These are phyloP conservation scores for Corythoichthys haematopterus DNA, from an alignment of 2,113 vertebrate species.

Conservation along the genomic window DNA sequence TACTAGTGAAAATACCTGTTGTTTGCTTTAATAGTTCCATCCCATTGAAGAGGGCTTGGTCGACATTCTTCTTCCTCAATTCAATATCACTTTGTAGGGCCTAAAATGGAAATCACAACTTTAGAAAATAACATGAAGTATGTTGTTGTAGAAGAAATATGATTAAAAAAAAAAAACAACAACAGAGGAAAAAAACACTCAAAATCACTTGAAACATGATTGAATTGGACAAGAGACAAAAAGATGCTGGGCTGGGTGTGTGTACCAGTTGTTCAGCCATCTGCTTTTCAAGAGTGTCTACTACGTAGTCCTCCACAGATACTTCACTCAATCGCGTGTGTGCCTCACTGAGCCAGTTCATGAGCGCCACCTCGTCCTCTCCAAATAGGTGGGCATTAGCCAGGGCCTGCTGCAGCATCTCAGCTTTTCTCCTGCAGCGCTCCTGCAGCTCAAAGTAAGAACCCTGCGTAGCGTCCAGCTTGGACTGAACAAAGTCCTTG, in stretches of 20 bases:
- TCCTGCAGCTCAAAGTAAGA: slow-evolving; percentile 90
- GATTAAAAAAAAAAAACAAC: neutral
- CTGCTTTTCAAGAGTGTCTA: slow-evolving; percentile 81
- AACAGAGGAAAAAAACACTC: neutral
- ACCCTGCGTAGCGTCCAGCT: slow-evolving; percentile 83
- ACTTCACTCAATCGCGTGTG: slow-evolving; percentile 80
- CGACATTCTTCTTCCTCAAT: slow-evolving; percentile 84
- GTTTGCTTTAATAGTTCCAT: slow-evolving; percentile 94
- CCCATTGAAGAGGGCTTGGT: slow-evolving; percentile 88
- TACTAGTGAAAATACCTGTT: slow-evolving; percentile 75
- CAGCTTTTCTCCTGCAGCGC: slow-evolving; percentile 81
- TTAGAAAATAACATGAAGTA: slow-evolving; percentile 11
- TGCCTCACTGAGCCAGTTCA: slow-evolving; percentile 93
- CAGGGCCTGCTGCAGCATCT: slow-evolving; percentile 88
- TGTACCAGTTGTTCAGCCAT: slow-evolving; percentile 88
- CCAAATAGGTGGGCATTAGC: slow-evolving; percentile 94
- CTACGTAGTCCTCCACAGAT: slow-evolving; percentile 80
- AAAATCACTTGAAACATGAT: slow-evolving; percentile 37
- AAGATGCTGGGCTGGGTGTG: slow-evolving; percentile 45
- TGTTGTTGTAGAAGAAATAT: neutral
- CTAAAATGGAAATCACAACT: slow-evolving; percentile 58
- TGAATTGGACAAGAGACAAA: slow-evolving; percentile 49
- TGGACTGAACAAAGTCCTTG: slow-evolving; percentile 89
- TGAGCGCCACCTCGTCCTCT: slow-evolving; percentile 91
- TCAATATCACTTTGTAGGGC: slow-evolving; percentile 87